Conservation (phyloP, 2,797 vertebrate species). For the Poecilia gillii region DNA sequence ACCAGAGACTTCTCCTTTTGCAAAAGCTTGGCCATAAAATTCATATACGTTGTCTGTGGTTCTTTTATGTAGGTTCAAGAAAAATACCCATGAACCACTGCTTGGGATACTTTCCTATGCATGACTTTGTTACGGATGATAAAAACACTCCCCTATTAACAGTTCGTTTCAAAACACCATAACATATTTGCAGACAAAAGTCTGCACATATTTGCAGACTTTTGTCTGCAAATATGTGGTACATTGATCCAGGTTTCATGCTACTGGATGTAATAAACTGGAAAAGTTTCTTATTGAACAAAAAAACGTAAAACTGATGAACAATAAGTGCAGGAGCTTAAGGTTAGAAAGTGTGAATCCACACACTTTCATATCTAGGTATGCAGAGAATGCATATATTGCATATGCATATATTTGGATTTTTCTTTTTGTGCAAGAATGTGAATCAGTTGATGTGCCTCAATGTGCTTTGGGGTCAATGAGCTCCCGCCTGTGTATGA, state of each 20-base stretch:
- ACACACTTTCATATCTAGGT: background rate
- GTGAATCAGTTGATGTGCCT: conserved; percentile 15
- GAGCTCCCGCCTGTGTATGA: background rate
- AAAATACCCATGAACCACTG: too few relatives aligned
- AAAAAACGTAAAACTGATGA: background rate
- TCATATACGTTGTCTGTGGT: too few relatives aligned
- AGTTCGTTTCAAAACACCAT: background rate
- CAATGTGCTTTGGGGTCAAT: background rate
- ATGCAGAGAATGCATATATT: background rate
- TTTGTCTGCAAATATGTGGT: background rate
- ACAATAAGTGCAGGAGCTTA: background rate
- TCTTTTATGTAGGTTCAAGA: too few relatives aligned
- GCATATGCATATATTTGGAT: conserved; percentile 15
- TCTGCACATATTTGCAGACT: too few relatives aligned
- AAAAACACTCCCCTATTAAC: background rate
- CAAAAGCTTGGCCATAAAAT: too few relatives aligned
- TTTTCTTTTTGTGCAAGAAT: conserved; percentile 1
- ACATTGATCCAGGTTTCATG: background rate
- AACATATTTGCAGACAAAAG: too few relatives aligned
- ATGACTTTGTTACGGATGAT: background rate
- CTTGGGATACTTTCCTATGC: background rate
- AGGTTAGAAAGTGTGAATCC: background rate
- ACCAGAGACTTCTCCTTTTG: too few relatives aligned
- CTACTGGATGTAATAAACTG: background rate
- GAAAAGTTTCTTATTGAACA: background rate